Evolutionary conservation across 2,888 invertebrate species (phyloP).

Genomic region (Xanthorhoe spadicearia): DNA sequence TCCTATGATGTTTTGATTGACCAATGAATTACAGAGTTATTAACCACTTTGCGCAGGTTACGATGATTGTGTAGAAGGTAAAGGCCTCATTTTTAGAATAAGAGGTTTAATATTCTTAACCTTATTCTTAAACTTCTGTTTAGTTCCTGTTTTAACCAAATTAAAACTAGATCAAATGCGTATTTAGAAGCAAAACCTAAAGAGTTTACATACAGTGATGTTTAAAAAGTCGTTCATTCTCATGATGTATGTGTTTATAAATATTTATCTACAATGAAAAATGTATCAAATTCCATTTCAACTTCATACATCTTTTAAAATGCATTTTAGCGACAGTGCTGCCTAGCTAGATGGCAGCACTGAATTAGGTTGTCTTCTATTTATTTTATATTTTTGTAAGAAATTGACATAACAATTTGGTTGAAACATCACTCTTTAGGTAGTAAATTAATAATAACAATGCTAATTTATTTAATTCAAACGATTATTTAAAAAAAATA

Average conservation of each 20-base stretch:
- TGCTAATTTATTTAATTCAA: slow-evolving; percentile 5
- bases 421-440: neutral
- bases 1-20: too few relatives aligned
- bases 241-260: too few relatives aligned
- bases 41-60: too few relatives aligned
- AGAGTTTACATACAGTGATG: neutral
- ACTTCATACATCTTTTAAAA: neutral
- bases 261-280: neutral
- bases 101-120: neutral
- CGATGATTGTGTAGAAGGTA: too few relatives aligned
- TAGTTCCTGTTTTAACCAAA: slow-evolving; percentile 1
- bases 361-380: neutral
- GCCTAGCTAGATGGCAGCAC: slow-evolving; percentile 18
- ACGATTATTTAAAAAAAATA: neutral
- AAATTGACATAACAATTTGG: neutral
- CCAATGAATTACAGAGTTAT: too few relatives aligned
- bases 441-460: neutral
- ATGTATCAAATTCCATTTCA: neutral
- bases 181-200: neutral
- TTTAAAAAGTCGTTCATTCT: too few relatives aligned
- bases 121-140: too few relatives aligned
- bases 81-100: too few relatives aligned
- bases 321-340: neutral
- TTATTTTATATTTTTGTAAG: slow-evolving; percentile 3
- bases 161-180: neutral